A percentile compares a stretch with the other conserved stretches of the same genome.
phyloP scores from a whole-genome alignment of 2,113 vertebrate species.

The Nycticorax nycticorax region DNA sequence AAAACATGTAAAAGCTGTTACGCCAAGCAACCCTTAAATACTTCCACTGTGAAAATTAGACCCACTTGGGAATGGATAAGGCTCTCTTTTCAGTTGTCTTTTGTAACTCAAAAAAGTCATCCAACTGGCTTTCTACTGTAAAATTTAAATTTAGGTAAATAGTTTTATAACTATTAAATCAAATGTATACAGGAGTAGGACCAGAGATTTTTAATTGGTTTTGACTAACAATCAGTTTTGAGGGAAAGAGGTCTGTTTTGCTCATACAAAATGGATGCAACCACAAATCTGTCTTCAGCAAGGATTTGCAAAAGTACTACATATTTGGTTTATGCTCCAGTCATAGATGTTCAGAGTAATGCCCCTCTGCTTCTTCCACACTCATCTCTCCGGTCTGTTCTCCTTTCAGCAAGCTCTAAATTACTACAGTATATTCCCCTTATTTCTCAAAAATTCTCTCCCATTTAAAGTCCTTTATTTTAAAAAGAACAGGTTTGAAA shows the following conservation, averaged over 20 bases:
- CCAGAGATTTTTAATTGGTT: not conserved
- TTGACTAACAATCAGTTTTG: not conserved
- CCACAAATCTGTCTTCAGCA: not conserved
- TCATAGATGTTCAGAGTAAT: not conserved
- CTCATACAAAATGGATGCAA: not conserved
- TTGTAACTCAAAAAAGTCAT: not conserved
- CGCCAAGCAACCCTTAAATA: not conserved
- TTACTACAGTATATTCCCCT: not conserved
- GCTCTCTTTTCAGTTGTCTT: not conserved
- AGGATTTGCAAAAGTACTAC: not conserved
- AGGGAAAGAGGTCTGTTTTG: not conserved
- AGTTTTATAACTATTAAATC: not conserved
- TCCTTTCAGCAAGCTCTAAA: not conserved
- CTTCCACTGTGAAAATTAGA: not conserved
- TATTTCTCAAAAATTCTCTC: not conserved
- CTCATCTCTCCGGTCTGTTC: not conserved
- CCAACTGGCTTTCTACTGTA: not conserved
- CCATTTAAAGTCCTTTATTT: not conserved
- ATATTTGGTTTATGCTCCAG: not conserved
- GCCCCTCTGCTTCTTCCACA: not conserved
- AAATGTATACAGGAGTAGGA: not conserved
- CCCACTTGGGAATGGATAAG: not conserved
- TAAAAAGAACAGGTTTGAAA: not conserved
- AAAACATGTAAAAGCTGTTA: not conserved
- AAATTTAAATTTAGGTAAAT: not conserved